Evolutionary conservation across 1,140 invertebrate genomes (phyloP).

Genomic region (Ylistrum balloti): DNA sequence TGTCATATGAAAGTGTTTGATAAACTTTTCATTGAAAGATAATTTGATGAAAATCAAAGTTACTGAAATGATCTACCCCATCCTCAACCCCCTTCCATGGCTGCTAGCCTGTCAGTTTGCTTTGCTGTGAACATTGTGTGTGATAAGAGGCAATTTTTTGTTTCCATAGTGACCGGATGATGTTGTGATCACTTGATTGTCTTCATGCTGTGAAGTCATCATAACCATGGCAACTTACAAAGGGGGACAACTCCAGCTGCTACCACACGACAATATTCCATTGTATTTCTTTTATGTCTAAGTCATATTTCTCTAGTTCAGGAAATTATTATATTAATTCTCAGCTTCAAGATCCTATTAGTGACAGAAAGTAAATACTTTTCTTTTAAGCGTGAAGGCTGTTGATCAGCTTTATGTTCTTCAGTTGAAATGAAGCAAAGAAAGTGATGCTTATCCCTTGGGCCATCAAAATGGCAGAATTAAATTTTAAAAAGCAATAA

Average conservation of each 20-base stretch:
- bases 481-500: too few relatives aligned
- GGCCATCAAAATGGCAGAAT: too few relatives aligned
- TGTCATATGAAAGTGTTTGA: too few relatives aligned
- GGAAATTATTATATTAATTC: too few relatives aligned
- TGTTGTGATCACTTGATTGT: constrained; percentile 28
- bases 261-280: constrained; percentile 13
- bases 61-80: too few relatives aligned
- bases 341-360: background rate
- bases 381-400: too few relatives aligned
- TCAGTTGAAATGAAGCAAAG: too few relatives aligned
- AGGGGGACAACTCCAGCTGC: constrained; percentile 30
- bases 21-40: background rate
- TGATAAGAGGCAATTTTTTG: constrained; percentile 2
- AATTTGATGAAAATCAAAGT: background rate
- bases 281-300: background rate
- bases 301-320: background rate
- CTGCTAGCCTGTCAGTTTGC: background rate
- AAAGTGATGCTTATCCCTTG: too few relatives aligned
- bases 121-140: constrained; percentile 27
- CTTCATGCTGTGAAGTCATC: background rate
- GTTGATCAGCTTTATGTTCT: too few relatives aligned
- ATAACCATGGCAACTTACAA: constrained; percentile 34
- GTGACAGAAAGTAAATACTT: too few relatives aligned
- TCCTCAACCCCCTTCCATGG: background rate
- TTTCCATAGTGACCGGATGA: constrained; percentile 38